Conservation (phyloP, 2,888 invertebrate species). For the Anorthoa munda region DNA sequence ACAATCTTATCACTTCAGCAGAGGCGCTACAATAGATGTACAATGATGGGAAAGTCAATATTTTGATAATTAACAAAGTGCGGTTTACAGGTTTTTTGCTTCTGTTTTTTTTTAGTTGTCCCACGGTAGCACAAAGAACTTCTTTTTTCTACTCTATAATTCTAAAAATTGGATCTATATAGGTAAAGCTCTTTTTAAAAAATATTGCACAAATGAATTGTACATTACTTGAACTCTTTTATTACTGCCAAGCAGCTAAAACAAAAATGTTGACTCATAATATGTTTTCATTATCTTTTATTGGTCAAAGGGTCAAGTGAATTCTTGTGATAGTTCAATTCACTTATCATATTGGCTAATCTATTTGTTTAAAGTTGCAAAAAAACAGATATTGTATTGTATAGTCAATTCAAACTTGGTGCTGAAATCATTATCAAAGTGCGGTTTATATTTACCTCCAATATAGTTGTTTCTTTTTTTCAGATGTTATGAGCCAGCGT, state of each 20-base stretch:
- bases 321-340: constrained; percentile 11
- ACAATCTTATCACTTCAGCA: no score
- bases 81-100: no score
- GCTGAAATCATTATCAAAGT: not conserved
- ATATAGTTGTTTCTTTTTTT: constrained; percentile 64
- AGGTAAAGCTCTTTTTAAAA: not conserved
- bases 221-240: not conserved
- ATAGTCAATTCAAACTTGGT: not conserved
- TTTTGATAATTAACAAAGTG: no score
- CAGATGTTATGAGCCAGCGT: constrained; percentile 95
- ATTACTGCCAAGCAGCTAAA: not conserved
- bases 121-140: not conserved
- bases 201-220: not conserved
- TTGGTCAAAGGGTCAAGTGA: constrained; percentile 36
- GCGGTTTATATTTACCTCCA: not conserved
- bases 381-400: not conserved
- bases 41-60: no score
- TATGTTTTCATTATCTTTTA: constrained; percentile 27
- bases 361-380: not conserved
- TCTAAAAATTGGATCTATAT: not conserved
- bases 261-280: not conserved
- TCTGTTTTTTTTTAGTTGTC: no score
- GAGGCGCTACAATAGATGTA: no score
- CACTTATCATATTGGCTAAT: constrained; percentile 14
- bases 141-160: not conserved